Conservation (phyloP, 2,888 invertebrate species). For the Eilema sororculum region DNA sequence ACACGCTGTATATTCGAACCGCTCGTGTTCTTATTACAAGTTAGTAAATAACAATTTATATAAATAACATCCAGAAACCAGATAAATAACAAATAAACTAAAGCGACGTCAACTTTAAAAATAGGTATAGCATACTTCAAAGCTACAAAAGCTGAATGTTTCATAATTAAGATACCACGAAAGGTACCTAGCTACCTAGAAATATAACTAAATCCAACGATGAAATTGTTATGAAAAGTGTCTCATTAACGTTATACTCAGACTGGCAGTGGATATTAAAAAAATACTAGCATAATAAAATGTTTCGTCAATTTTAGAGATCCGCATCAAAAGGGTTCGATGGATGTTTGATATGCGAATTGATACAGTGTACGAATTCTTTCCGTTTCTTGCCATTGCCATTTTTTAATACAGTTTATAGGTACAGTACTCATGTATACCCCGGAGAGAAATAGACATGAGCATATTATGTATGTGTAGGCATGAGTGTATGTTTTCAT, state of each 20-base stretch:
- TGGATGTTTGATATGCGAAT: not conserved
- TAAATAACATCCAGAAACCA: not conserved
- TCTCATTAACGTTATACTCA: constrained; percentile 19
- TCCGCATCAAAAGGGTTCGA: not conserved
- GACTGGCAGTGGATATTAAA: not conserved
- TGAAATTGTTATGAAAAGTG: constrained; percentile 29
- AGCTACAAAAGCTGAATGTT: constrained; percentile 7
- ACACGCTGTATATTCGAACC: not conserved
- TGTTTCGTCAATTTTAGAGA: no score
- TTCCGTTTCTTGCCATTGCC: no score
- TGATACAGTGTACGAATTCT: no score
- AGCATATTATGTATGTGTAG: no score
- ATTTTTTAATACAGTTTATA: no score
- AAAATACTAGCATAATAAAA: constrained; percentile 8
- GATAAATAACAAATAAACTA: not conserved
- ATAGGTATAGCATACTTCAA: not conserved
- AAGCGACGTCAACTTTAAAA: no score
- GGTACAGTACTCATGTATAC: no score
- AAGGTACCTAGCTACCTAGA: constrained; percentile 31
- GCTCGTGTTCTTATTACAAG: not conserved
- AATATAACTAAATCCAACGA: constrained; percentile 30
- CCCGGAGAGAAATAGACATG: no score
- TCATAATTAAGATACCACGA: constrained; percentile 16
- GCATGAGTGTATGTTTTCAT: no score
- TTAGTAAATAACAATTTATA: not conserved